phyloP scores from a whole-genome alignment of 2,888 invertebrate species.

The Chrysolina americana region DNA sequence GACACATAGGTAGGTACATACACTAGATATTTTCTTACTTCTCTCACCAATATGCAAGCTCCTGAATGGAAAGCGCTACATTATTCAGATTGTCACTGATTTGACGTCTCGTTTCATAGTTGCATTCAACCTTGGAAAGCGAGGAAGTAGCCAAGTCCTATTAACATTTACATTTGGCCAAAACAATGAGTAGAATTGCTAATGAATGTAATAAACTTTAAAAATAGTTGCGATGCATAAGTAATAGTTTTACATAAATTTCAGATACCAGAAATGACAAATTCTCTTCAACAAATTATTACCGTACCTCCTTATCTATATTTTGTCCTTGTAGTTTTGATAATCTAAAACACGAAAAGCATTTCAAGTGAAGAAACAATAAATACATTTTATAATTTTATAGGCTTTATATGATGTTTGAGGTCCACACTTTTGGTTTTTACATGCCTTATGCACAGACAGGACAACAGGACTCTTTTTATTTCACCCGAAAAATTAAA shows the following conservation, averaged over 20 bases:
- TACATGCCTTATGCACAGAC: no score
- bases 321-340: neutral
- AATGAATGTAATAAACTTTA: constrained; percentile 2
- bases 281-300: neutral
- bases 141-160: neutral
- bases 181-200: constrained; percentile 16
- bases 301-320: neutral
- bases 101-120: neutral
- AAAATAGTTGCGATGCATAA: neutral
- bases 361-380: neutral
- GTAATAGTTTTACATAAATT: constrained; percentile 1
- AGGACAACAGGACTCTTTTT: no score
- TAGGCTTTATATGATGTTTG: no score
- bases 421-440: no score
- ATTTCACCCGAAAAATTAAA: no score
- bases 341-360: neutral
- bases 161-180: neutral
- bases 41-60: neutral
- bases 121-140: constrained; percentile 11
- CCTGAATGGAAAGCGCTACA: neutral
- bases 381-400: no score
- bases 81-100: neutral
- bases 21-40: no score
- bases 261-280: neutral
- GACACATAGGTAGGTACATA: no score